phyloP scores from a whole-genome alignment of 2,113 vertebrate species.

The Strix uralensis region DNA sequence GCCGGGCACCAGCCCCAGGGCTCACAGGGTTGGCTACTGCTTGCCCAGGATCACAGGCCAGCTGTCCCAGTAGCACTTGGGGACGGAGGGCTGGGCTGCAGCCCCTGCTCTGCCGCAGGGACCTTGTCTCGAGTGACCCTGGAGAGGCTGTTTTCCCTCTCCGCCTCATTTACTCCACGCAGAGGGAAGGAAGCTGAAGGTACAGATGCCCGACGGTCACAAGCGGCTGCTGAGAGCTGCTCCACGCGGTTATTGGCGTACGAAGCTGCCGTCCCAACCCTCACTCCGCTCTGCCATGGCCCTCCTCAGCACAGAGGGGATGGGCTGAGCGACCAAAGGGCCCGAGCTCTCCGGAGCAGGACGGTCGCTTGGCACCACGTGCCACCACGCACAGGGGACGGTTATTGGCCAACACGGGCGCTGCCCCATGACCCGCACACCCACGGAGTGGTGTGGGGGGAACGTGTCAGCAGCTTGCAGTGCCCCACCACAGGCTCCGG shows the following conservation, averaged over 20 bases:
- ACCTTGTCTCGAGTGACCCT: neutral
- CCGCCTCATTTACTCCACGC: neutral
- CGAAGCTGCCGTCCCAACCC: neutral
- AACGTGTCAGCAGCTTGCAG: fast-evolving
- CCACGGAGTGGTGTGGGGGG: fast-evolving
- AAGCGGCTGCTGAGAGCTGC: neutral
- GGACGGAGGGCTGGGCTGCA: neutral
- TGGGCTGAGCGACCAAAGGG: neutral
- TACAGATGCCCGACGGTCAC: neutral
- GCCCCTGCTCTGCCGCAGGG: fast-evolving
- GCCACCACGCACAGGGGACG: fast-evolving
- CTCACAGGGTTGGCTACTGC: neutral
- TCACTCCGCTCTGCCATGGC: too few species aligned
- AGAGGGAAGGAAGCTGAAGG: neutral
- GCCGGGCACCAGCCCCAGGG: fast-evolving
- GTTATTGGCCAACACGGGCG: fast-evolving
- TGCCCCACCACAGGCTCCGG: neutral
- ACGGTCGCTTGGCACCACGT: neutral
- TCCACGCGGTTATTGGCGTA: fast-evolving
- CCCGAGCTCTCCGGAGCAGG: neutral
- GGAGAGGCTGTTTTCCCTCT: neutral
- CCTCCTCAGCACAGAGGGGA: neutral
- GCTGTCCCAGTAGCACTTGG: fast-evolving
- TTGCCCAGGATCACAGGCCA: neutral
- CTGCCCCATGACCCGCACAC: neutral